Evolutionary conservation across 2,113 vertebrate species (phyloP).

Genomic region (Ceyx margarethae): DNA sequence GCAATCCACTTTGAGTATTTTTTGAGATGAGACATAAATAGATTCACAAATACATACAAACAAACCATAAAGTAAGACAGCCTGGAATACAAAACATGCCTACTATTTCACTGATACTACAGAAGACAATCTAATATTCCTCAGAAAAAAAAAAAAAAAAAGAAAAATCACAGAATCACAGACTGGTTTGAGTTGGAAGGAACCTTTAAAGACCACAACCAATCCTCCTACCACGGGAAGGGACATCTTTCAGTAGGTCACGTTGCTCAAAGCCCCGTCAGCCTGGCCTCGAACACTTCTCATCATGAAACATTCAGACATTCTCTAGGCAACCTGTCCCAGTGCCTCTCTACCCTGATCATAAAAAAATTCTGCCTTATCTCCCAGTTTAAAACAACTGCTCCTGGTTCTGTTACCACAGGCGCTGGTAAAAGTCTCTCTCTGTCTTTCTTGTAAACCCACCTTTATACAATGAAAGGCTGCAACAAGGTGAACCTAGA

Average conservation of each 20-base stretch:
- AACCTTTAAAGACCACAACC: background rate
- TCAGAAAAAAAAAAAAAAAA: background rate
- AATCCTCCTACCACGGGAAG: background rate
- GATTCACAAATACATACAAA: too few relatives aligned
- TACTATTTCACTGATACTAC: too few relatives aligned
- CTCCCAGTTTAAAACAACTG: background rate
- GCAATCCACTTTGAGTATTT: too few relatives aligned
- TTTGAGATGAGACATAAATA: too few relatives aligned
- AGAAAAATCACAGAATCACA: background rate
- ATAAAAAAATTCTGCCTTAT: background rate
- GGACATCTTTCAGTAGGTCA: background rate
- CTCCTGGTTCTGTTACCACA: background rate
- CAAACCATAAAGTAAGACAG: too few relatives aligned
- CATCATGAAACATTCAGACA: background rate
- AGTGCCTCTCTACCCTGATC: background rate
- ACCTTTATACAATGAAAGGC: background rate
- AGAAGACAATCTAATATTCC: too few relatives aligned
- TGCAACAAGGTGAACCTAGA: rapidly evolving
- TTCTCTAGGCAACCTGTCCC: background rate
- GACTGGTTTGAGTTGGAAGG: background rate
- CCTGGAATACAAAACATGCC: too few relatives aligned
- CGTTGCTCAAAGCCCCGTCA: background rate
- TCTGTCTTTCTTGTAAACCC: background rate
- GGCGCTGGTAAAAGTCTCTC: background rate
- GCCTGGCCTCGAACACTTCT: background rate